These are phyloP conservation scores for Xyrichtys novacula DNA, from an alignment of 2,797 vertebrate species.

Conservation along the genomic window DNA sequence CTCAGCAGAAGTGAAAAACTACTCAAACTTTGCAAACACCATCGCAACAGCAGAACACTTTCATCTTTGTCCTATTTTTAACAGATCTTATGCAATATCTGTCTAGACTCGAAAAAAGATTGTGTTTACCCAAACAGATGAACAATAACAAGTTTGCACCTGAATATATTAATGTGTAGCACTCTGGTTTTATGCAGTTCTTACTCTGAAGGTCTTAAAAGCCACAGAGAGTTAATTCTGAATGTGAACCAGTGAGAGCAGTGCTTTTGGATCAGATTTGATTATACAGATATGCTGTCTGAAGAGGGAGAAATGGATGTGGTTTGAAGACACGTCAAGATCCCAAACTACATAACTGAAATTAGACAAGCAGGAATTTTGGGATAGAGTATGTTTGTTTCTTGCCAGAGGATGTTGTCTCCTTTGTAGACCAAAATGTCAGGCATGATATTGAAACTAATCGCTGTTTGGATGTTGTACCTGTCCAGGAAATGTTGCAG, in stretches of 20 bases:
- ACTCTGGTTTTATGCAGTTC: background rate
- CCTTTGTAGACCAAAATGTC: no score
- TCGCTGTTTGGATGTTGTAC: conserved; percentile 62
- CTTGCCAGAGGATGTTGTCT: no score
- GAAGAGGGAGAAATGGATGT: no score
- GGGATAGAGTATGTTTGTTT: no score
- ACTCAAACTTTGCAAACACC: conserved; percentile 16
- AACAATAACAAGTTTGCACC: conserved; percentile 15
- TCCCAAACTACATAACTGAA: no score
- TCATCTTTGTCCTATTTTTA: conserved; percentile 42
- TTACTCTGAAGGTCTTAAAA: background rate
- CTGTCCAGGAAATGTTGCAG: conserved; percentile 84
- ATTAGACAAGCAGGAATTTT: no score
- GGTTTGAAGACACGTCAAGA: no score
- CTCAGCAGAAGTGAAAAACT: conserved; percentile 4
- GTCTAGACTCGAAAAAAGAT: conserved; percentile 45
- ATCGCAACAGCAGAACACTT: conserved; percentile 14
- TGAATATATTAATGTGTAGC: background rate
- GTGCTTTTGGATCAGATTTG: background rate
- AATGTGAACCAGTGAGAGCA: background rate
- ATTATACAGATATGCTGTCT: background rate
- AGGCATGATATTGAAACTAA: background rate
- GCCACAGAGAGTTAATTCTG: background rate
- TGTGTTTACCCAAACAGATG: conserved; percentile 17
- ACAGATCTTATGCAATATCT: conserved; percentile 38